Evolutionary conservation across 1,140 invertebrate species (phyloP), one percentile per base, ranked within the genome.

Genomic region (Hycleus phaleratus): DNA sequence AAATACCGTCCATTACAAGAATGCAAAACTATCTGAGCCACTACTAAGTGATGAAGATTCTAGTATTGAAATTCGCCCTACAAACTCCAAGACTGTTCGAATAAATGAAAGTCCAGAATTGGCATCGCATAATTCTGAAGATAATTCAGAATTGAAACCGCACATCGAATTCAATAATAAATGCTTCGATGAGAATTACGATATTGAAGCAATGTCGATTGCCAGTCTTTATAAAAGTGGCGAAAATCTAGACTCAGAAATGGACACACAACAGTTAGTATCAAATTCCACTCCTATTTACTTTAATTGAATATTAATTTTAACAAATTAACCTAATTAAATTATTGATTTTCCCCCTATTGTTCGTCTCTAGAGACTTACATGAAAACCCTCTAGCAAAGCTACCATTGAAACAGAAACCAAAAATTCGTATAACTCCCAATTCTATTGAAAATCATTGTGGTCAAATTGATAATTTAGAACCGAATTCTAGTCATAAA

Each of bases 141-240:
- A 32, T 32, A 3, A 32, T 32, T 5, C 32, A 32, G 18, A 18
- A 18, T 18, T 18, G 18, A 32, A 7, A 32, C 32, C 4, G 7
- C 7, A 7, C 7, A 7, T 32, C 1, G 4, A 32, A 32, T 32
- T 32, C 32, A 32, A 32, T 32, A 32, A 32, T 32, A 32, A 32
- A 32, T 32, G 32, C 7, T 32, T 5, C 7, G 7, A 32, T 32
- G 7, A 32, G 4, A 7, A 32, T 32, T 7, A 56, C 11, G 70
- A 72, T 62, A 61, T 72, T 11, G 49, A 57, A 49, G 70, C 70
- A 39, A 72, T 72, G 69, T 72, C 70, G 26, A 60, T 68, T 18
- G 44, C 64, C 7, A 71, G 64, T 65, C 57, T 71, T 10, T 68
- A 68, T 48, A 44, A 70, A 45, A 70, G 62, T 56, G 67, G 52